These are phyloP conservation scores for Colossoma macropomum DNA, from an alignment of 2,113 vertebrate genomes.

Conservation along the genomic window DNA sequence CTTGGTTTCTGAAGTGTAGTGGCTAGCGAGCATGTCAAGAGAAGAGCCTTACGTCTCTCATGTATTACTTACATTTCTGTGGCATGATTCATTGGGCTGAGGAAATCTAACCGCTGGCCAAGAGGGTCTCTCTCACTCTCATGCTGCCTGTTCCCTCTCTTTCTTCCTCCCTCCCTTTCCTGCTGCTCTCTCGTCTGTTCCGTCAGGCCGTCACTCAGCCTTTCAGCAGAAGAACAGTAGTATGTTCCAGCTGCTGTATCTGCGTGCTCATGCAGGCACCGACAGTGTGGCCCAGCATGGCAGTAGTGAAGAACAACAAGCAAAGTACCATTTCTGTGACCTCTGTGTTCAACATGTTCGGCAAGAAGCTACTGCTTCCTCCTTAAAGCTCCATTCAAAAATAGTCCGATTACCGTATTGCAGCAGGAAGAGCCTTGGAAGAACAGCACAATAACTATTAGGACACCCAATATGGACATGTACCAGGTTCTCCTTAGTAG, in stretches of 20 bases:
- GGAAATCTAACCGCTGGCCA: neutral
- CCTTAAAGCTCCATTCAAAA: neutral
- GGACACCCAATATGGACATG: no score
- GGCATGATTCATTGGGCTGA: constrained; percentile 28
- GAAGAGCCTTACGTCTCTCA: neutral
- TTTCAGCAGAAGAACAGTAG: neutral
- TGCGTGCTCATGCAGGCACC: neutral
- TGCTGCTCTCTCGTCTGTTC: no score
- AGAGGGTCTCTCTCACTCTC: neutral
- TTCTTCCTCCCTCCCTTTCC: neutral
- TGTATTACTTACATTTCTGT: constrained; percentile 42
- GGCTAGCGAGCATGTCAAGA: neutral
- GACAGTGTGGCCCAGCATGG: neutral
- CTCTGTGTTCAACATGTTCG: no score
- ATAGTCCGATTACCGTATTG: no score
- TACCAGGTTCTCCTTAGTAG: no score
- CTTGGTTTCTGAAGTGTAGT: neutral
- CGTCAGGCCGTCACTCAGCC: neutral
- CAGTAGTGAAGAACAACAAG: neutral
- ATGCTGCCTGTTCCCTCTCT: neutral
- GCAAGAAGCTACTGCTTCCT: neutral
- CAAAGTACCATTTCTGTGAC: neutral
- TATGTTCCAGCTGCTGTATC: neutral
- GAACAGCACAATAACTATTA: no score
- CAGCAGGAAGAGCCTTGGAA: no score